phyloP scores from a whole-genome alignment of 2,113 vertebrate species.

The Aythya baeri region DNA sequence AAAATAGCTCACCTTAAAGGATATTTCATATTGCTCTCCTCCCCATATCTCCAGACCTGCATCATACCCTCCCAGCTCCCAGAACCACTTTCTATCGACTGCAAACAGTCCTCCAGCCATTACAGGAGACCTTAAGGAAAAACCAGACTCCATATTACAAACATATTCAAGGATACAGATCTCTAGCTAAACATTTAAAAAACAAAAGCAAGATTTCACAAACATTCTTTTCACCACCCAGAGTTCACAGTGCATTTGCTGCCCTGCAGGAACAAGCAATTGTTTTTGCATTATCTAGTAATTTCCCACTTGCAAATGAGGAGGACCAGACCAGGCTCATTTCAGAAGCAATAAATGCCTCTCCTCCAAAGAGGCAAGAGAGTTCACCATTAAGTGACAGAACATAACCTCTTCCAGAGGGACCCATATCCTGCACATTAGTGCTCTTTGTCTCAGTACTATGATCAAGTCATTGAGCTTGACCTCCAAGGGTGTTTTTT shows the following conservation, averaged over 20 bases:
- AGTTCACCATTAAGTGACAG: neutral
- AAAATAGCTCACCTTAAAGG: constrained; percentile 84
- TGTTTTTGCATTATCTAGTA: neutral
- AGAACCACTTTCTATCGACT: constrained; percentile 98
- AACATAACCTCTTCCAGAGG: neutral
- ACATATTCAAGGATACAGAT: constrained; percentile 28
- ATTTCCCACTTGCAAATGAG: neutral
- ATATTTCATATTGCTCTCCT: constrained; percentile 89
- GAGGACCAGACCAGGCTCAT: constrained; percentile 8
- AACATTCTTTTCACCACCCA: neutral
- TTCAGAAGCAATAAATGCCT: constrained; percentile 20
- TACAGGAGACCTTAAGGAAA: constrained; percentile 90
- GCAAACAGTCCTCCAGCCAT: constrained; percentile 98
- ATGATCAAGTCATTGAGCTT: neutral
- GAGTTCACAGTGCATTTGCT: neutral
- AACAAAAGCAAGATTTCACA: constrained; percentile 36
- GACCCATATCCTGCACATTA: neutral
- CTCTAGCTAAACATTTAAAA: constrained; percentile 21
- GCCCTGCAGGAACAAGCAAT: neutral
- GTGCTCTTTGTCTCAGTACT: neutral
- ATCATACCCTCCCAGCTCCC: constrained; percentile 87
- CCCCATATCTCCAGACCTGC: constrained; percentile 89
- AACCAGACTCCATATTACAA: constrained; percentile 67
- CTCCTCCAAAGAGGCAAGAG: neutral
- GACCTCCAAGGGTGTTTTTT: neutral